Evolutionary conservation across 1,140 invertebrate genomes (phyloP).

Genomic region (Aphis gossypii): DNA sequence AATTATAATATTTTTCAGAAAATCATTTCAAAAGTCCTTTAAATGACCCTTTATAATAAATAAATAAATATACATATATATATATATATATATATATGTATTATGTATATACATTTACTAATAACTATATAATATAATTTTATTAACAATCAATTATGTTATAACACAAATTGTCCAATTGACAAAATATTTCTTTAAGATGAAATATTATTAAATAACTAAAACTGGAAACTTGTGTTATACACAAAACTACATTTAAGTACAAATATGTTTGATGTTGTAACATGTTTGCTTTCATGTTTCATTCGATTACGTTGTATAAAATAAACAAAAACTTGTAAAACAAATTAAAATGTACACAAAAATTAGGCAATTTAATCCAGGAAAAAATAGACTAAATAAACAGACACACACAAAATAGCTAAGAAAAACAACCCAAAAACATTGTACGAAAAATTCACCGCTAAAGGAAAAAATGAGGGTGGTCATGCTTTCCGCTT

Average conservation of each 20-base stretch:
- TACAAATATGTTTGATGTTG: not conserved
- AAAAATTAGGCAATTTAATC: not conserved
- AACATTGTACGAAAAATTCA: not conserved
- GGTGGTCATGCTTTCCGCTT: not conserved
- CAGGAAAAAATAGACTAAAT: not conserved
- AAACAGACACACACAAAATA: not conserved
- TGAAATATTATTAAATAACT: not conserved
- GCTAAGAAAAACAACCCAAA: not conserved
- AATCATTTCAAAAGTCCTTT: not conserved
- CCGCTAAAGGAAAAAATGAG: too few species aligned
- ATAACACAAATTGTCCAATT: not conserved
- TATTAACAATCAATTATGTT: not conserved
- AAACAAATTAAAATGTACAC: not conserved
- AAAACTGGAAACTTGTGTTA: not conserved
- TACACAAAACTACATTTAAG: not conserved
- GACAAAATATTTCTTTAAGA: not conserved
- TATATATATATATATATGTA: too few species aligned
- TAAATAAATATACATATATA: too few species aligned
- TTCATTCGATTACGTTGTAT: not conserved
- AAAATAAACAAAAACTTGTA: slow-evolving; percentile 19
- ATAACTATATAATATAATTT: not conserved
- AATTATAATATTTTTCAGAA: slow-evolving; percentile 34
- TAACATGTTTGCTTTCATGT: not conserved
- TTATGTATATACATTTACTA: too few species aligned
- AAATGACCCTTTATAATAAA: not conserved